Evolutionary conservation across 2,113 vertebrate genomes (phyloP).

Genomic region (Embiotoca jacksoni): DNA sequence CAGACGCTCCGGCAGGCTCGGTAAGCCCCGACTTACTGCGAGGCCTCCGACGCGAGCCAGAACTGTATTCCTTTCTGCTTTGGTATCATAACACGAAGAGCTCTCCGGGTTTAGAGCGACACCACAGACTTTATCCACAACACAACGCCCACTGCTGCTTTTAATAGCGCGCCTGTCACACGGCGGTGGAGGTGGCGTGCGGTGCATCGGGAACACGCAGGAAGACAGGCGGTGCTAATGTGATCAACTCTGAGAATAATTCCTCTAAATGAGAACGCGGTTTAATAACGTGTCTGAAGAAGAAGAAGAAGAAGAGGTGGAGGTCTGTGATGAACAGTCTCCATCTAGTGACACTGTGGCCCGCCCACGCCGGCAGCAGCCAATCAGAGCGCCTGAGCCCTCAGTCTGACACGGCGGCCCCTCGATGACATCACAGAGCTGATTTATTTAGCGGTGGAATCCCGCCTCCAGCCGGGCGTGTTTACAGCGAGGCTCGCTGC

Average conservation of each 20-base stretch:
- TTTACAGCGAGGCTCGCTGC: constrained; percentile 62
- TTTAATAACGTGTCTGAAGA: no score
- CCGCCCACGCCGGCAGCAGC: constrained; percentile 35
- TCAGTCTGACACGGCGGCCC: neutral
- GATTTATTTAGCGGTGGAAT: constrained; percentile 75
- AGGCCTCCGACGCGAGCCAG: constrained; percentile 61
- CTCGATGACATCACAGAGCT: constrained; percentile 77
- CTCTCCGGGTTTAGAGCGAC: constrained; percentile 64
- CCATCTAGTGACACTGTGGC: no score
- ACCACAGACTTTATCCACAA: constrained; percentile 75
- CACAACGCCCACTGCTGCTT: constrained; percentile 70
- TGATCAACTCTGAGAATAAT: neutral
- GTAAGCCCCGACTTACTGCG: constrained; percentile 42
- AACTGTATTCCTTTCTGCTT: constrained; percentile 62
- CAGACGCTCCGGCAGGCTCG: constrained; percentile 49
- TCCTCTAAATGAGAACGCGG: no score
- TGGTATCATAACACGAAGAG: constrained; percentile 75
- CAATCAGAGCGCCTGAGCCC: constrained; percentile 34
- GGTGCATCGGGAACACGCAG: no score
- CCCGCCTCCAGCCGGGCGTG: constrained; percentile 69
- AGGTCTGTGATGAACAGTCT: no score
- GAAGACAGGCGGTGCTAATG: neutral
- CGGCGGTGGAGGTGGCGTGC: neutral
- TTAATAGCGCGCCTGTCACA: constrained; percentile 63
- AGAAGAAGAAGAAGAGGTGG: no score